Conservation (phyloP, 2,113 vertebrate species). For the Syrmaticus mikado region DNA sequence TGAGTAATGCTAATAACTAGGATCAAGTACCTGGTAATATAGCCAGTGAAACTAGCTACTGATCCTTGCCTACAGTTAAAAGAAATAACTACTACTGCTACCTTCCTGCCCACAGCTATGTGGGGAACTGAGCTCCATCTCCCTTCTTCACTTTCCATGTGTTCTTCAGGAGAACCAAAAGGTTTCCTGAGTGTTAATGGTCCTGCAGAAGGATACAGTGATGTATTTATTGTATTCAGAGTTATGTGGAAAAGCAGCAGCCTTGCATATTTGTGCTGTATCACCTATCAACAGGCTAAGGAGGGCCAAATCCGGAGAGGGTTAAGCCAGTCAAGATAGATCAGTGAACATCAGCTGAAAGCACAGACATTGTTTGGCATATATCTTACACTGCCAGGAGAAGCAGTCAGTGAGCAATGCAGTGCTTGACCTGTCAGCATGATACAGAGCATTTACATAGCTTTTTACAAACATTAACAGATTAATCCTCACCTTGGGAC, state of each 20-base stretch:
- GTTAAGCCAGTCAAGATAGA: constrained; percentile 17
- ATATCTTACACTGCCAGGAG: constrained; percentile 44
- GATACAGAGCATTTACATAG: constrained; percentile 62
- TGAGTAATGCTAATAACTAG: background rate
- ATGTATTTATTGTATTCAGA: background rate
- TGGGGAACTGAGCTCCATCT: background rate
- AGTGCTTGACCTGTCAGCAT: constrained; percentile 45
- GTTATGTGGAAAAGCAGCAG: background rate
- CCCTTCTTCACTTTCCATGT: background rate
- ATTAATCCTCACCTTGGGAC: constrained; percentile 66
- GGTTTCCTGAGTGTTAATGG: background rate
- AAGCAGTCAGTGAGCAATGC: constrained; percentile 17
- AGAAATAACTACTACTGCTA: background rate
- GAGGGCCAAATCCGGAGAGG: background rate
- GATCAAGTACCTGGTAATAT: background rate
- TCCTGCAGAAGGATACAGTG: background rate
- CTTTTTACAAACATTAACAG: constrained; percentile 61
- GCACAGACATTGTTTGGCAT: background rate
- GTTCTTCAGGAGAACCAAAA: background rate
- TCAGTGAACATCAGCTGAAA: background rate
- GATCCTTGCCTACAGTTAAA: background rate
- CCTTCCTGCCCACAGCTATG: background rate
- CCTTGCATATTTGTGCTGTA: background rate
- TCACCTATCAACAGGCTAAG: background rate
- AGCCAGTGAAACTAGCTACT: background rate